Evolutionary conservation across 2,797 vertebrate genomes (phyloP), one percentile per base, ranked within the genome.

Genomic region (Acrocephalus scirpaceus): DNA sequence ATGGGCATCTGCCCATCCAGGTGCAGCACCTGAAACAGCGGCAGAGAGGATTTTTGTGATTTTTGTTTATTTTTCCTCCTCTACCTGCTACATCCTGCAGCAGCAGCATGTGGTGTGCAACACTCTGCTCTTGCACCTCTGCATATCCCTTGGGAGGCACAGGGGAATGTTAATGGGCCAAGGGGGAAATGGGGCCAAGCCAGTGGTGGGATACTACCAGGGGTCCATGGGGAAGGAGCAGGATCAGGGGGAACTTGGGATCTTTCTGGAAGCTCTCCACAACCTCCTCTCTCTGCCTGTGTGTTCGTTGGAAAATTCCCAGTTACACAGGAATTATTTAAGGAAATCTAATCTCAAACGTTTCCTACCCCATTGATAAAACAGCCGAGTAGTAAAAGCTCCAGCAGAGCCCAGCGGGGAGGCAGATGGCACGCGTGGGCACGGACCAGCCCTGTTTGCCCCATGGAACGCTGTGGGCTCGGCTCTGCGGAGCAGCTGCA

Each of bases 341-440:
- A 67, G 67, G 88, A 87, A 83, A 65, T 74, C 67, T 87, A 67
- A 92, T 85, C 80, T 92, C 32, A 8, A 76, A 36, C 0, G 2
- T 66, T 71, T 83, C 61, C 61, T 88, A 23, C 9, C 42, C 53
- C 58, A 3, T 25, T 95, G 85, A 54, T 86, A 83, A 85, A 91
- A 20, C 79, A 91, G 88, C 29, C 3, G 3, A 80, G 79, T 2
- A 56, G 82, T 50, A 29, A 67, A 79, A 53, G 80, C 48, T 7
- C 0, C 4, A 1, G 30, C 2, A 0, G 69, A 34, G 58, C 32
- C 32, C 4, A 0, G 61, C 2, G 2, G 27, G 70, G 92, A 53
- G 73, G 94, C 93, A 96, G 88, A 32, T 93, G 92, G 94, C 53
- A 69, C 2, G 0, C 38, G 10, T 8, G 20, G 86, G 86, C 45